These are phyloP conservation scores for Corythaixoides concolor DNA, from an alignment of 2,113 vertebrate species.

Conservation along the genomic window DNA sequence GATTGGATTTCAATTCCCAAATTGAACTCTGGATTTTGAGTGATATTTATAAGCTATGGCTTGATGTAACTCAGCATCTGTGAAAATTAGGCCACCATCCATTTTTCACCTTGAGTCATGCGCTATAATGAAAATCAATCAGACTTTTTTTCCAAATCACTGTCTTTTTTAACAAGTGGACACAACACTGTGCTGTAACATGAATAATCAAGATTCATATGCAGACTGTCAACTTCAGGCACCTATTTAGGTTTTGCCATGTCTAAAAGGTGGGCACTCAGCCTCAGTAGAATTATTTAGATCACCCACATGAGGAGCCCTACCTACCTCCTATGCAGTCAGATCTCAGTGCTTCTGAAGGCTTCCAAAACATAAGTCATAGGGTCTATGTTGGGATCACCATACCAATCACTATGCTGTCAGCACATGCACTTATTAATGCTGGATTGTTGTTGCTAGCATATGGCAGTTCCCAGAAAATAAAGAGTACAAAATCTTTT, in stretches of 20 bases:
- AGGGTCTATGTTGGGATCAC: neutral
- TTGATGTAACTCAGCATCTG: neutral
- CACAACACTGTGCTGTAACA: neutral
- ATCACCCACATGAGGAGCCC: neutral
- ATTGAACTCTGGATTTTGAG: neutral
- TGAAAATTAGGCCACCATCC: neutral
- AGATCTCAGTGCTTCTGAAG: neutral
- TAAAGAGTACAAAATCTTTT: neutral
- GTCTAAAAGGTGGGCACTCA: neutral
- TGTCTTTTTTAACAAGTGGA: neutral
- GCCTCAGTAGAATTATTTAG: neutral
- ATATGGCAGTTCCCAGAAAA: constrained; percentile 17
- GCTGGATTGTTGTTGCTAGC: neutral
- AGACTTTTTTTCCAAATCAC: neutral
- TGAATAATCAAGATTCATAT: neutral
- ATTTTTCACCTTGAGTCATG: neutral
- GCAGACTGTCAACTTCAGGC: neutral
- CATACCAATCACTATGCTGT: rapidly evolving
- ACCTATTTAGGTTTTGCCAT: neutral
- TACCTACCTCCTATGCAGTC: neutral
- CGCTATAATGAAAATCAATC: neutral
- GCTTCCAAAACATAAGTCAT: neutral
- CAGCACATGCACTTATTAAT: neutral
- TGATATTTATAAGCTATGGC: neutral
- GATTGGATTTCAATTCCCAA: neutral